These are phyloP conservation scores for Tapirus terrestris DNA, from an alignment of 2,113 vertebrate species.

Conservation along the genomic window DNA sequence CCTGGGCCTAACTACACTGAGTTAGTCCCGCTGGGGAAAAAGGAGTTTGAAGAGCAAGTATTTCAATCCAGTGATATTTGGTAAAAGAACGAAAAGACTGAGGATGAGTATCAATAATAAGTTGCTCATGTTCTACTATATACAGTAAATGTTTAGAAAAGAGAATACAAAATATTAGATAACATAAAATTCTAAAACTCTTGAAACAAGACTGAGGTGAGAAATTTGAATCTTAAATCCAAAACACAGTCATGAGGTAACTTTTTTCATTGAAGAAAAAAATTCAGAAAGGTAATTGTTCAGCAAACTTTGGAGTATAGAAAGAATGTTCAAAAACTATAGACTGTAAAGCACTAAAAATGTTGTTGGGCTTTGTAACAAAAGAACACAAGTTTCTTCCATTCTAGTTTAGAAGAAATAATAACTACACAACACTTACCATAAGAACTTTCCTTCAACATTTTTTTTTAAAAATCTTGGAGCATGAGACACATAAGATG, in stretches of 20 bases:
- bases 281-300: slow-evolving; percentile 33
- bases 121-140: background rate
- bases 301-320: background rate
- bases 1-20: background rate
- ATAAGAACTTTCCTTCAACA: background rate
- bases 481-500: background rate
- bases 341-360: background rate
- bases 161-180: background rate
- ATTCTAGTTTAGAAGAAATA: slow-evolving; percentile 51
- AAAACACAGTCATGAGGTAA: background rate
- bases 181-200: background rate
- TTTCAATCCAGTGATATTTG: background rate
- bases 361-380: background rate
- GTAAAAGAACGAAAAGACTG: background rate
- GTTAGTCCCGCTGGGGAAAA: background rate
- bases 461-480: background rate
- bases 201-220: background rate
- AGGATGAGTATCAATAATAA: background rate
- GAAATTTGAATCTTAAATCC: slow-evolving; percentile 18
- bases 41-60: background rate
- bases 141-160: background rate
- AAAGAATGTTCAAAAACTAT: background rate
- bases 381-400: slow-evolving; percentile 10
- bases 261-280: slow-evolving; percentile 31
- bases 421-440: background rate